Conservation (phyloP, 2,113 vertebrate genomes). For the Alouatta palliata region DNA sequence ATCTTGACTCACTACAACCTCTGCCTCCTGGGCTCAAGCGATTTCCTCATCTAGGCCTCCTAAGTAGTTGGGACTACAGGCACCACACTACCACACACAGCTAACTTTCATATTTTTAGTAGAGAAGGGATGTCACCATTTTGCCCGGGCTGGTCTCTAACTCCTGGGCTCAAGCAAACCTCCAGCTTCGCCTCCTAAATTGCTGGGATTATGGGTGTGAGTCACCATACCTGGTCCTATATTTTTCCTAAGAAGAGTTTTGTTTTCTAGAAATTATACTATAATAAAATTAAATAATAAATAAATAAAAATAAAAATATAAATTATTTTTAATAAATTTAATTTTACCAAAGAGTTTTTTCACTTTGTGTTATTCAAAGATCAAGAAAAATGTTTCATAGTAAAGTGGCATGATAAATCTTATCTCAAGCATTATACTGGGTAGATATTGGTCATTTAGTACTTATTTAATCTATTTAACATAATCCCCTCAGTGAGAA, state of each 20-base stretch:
- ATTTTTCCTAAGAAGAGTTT: not conserved
- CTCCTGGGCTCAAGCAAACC: no score
- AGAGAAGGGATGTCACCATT: no score
- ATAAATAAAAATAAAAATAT: not conserved
- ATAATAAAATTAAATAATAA: not conserved
- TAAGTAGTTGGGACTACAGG: no score
- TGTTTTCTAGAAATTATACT: not conserved
- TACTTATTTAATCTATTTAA: not conserved
- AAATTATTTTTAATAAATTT: slow-evolving; percentile 51
- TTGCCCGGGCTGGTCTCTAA: no score
- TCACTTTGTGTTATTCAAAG: slow-evolving; percentile 42
- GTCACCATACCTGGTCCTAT: not conserved
- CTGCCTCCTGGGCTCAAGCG: no score
- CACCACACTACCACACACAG: no score
- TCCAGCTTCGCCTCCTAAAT: no score
- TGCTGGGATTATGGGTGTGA: no score
- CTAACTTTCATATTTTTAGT: no score
- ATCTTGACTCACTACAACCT: no score
- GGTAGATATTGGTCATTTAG: not conserved
- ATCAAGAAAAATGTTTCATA: slow-evolving; percentile 1
- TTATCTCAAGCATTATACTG: slow-evolving; percentile 14
- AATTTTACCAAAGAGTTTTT: slow-evolving; percentile 25
- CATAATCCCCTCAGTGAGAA: slow-evolving; percentile 20
- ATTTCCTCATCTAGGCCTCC: no score
- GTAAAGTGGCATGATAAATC: slow-evolving; percentile 52